phyloP scores from a whole-genome alignment of 1,140 invertebrate genomes.

The Diorhabda carinulata region DNA sequence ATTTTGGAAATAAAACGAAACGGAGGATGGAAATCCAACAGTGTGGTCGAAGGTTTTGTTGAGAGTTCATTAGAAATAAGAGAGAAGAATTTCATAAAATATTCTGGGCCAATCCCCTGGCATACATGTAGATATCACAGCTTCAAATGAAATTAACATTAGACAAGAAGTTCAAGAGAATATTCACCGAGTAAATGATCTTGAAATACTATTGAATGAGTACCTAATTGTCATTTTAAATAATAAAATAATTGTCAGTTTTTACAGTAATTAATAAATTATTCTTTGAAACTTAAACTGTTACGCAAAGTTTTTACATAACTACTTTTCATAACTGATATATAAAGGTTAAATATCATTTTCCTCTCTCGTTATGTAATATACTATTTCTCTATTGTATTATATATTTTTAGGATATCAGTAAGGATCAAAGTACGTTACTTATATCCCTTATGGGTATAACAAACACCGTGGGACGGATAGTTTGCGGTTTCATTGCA shows the following conservation, averaged over 20 bases:
- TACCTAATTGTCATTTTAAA: no score
- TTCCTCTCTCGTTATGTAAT: background rate
- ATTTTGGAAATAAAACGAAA: no score
- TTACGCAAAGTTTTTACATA: background rate
- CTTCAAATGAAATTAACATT: no score
- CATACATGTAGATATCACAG: no score
- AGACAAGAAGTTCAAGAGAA: no score
- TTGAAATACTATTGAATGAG: background rate
- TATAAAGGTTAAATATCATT: background rate
- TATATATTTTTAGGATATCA: constrained; percentile 62
- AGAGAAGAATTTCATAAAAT: background rate
- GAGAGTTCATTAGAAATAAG: no score
- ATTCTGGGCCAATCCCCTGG: no score
- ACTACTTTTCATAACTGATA: background rate
- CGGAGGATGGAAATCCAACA: no score
- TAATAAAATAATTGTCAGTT: no score
- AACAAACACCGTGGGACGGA: constrained; percentile 87
- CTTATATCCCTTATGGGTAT: constrained; percentile 93
- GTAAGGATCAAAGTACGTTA: constrained; percentile 72
- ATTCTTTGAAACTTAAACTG: background rate
- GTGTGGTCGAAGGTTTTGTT: no score
- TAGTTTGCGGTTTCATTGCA: constrained; percentile 80
- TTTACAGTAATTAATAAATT: no score
- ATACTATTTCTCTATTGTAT: background rate
- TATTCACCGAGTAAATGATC: background rate